Conservation (phyloP, 2,888 invertebrate species). For the Strigamia maritima region DNA sequence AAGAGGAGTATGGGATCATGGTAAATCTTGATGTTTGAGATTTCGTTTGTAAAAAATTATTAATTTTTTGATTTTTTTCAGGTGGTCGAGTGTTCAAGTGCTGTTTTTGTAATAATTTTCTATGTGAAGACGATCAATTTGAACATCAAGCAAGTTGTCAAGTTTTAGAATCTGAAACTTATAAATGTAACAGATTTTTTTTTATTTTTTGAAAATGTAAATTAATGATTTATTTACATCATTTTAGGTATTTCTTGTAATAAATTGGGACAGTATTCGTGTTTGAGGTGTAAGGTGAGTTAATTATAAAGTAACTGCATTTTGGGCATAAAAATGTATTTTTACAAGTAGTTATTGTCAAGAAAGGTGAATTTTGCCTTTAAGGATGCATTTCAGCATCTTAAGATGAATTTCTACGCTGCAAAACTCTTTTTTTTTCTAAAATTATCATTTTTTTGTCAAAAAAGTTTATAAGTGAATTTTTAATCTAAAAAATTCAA, state of each 20-base stretch:
- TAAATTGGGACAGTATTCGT: slow-evolving; percentile 89
- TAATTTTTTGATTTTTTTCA: slow-evolving; percentile 44
- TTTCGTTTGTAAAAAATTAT: neutral
- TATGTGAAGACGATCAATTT: slow-evolving; percentile 92
- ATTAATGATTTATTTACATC: neutral
- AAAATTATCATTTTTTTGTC: too few relatives aligned
- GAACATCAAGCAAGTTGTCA: slow-evolving; percentile 97
- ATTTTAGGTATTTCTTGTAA: slow-evolving; percentile 84
- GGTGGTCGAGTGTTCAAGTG: slow-evolving; percentile 68
- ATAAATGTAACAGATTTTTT: slow-evolving; percentile 85
- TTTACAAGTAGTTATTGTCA: too few relatives aligned
- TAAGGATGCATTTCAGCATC: too few relatives aligned
- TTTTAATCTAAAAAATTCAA: too few relatives aligned
- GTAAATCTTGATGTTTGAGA: slow-evolving; percentile 55
- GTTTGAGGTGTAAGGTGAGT: slow-evolving; percentile 78
- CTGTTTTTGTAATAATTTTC: slow-evolving; percentile 78
- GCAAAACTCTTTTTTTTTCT: too few relatives aligned
- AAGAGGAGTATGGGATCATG: slow-evolving; percentile 92
- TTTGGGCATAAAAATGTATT: too few relatives aligned
- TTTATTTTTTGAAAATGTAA: slow-evolving; percentile 39
- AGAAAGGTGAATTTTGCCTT: too few relatives aligned
- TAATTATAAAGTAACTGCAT: neutral
- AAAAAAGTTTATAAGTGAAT: too few relatives aligned
- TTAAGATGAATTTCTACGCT: too few relatives aligned
- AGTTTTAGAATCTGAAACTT: slow-evolving; percentile 88